Conservation (phyloP, 2,113 vertebrate genomes). For the Pseudorhombus dupliciocellatus region DNA sequence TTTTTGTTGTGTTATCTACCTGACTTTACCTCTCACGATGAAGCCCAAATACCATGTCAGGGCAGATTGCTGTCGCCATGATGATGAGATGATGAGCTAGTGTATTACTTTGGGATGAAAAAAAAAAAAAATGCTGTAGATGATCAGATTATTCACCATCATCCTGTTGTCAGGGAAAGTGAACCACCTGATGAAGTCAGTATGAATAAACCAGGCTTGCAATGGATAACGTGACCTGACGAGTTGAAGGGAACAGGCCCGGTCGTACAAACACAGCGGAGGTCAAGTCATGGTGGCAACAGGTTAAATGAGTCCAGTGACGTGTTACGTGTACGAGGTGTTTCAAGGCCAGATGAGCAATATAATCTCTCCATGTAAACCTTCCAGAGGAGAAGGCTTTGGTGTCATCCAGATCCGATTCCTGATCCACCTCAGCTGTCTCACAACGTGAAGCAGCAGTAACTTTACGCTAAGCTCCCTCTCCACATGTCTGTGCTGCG, state of each 20-base stretch:
- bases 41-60: neutral
- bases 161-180: too few relatives aligned
- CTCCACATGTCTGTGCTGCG: neutral
- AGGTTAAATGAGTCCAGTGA: neutral
- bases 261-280: too few relatives aligned
- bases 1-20: neutral
- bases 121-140: too few relatives aligned
- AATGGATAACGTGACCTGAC: too few relatives aligned
- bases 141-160: too few relatives aligned
- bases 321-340: neutral
- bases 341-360: neutral
- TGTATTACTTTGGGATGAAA: too few relatives aligned
- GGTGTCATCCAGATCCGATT: neutral
- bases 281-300: neutral
- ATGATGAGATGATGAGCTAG: too few relatives aligned
- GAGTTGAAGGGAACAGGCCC: too few relatives aligned
- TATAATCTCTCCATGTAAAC: neutral
- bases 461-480: neutral
- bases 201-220: too few relatives aligned
- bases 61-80: too few relatives aligned
- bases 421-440: neutral
- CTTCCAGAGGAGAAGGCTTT: neutral
- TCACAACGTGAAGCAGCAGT: neutral
- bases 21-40: neutral
- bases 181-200: too few relatives aligned